phyloP scores from a whole-genome alignment of 2,888 invertebrate species.

The Torymus tubicola region DNA sequence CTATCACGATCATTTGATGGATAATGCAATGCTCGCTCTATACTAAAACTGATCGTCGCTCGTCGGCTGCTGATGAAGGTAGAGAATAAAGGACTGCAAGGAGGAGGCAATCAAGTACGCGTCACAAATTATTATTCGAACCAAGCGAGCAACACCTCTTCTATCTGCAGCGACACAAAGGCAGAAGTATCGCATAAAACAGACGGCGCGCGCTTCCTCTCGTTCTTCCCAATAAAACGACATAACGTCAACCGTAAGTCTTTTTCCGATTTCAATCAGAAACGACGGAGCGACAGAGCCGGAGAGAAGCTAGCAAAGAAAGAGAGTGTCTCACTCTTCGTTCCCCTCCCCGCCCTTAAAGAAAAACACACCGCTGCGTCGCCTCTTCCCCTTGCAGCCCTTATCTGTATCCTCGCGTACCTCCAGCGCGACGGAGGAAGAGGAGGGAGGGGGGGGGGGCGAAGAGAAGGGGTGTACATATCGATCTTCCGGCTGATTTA shows the following conservation, averaged over 20 bases:
- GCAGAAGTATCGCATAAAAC: not conserved
- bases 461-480: slow-evolving; percentile 28
- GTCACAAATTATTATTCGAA: not conserved
- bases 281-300: not conserved
- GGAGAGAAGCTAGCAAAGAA: not conserved
- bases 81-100: too few relatives aligned
- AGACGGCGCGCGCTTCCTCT: not conserved
- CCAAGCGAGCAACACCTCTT: not conserved
- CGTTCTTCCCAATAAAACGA: slow-evolving; percentile 40
- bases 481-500: slow-evolving; percentile 58
- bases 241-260: slow-evolving; percentile 51
- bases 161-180: not conserved
- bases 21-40: too few relatives aligned
- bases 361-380: slow-evolving; percentile 23
- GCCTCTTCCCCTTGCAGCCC: not conserved
- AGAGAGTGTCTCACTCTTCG: not conserved
- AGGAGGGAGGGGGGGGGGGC: not conserved
- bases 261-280: slow-evolving; percentile 57
- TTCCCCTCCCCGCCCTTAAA: slow-evolving; percentile 12
- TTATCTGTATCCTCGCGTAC: not conserved
- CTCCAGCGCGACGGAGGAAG: too few relatives aligned
- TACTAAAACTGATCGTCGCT: too few relatives aligned
- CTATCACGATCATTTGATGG: too few relatives aligned
- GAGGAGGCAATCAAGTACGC: too few relatives aligned
- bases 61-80: too few relatives aligned